Evolutionary conservation across 2,113 vertebrate species (phyloP).

Genomic region (Chauna torquata): DNA sequence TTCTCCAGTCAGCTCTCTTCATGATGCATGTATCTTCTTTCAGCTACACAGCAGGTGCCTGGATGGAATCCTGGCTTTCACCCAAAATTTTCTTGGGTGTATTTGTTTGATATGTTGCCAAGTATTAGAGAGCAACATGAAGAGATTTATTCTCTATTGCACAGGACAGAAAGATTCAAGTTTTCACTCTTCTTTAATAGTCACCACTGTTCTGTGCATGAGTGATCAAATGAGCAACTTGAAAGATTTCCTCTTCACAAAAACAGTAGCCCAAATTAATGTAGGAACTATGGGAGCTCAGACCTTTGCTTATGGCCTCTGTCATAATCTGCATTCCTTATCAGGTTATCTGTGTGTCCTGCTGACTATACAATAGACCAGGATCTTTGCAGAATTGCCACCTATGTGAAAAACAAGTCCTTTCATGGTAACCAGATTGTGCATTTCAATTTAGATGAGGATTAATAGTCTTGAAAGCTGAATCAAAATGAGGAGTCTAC

Average conservation of each 20-base stretch:
- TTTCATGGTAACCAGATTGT: neutral
- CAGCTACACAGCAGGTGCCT: neutral
- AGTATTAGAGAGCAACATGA: neutral
- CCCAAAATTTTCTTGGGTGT: neutral
- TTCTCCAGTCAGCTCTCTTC: neutral
- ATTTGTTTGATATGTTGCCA: neutral
- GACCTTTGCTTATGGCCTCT: neutral
- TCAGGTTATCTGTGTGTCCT: neutral
- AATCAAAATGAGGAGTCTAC: neutral
- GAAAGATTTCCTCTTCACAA: neutral
- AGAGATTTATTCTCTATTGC: neutral
- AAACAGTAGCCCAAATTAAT: neutral
- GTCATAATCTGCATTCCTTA: neutral
- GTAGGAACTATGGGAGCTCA: neutral
- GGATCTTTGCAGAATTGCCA: neutral
- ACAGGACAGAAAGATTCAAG: neutral
- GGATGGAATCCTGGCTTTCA: neutral
- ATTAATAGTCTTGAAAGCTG: neutral
- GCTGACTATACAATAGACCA: neutral
- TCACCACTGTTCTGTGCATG: neutral
- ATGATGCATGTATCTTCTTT: neutral
- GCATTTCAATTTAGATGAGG: neutral
- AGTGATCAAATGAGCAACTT: neutral
- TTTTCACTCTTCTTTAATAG: neutral
- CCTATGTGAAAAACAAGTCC: neutral